Evolutionary conservation across 2,797 vertebrate genomes (phyloP), one percentile per base, ranked within the genome.

Genomic region (Cephalopachus bancanus): DNA sequence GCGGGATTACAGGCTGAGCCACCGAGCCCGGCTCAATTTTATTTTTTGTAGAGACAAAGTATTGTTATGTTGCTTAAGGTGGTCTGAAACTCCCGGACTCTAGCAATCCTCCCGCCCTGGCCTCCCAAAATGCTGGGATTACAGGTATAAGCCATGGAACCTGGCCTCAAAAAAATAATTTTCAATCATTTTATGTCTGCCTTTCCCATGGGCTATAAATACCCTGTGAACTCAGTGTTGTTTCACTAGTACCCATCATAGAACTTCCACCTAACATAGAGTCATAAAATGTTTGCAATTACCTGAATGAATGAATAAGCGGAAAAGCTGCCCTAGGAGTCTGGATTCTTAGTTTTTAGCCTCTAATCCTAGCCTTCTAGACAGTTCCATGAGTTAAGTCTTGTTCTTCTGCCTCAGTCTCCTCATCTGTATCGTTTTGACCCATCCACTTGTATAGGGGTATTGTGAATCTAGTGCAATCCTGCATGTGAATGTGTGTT

Each of bases 201-300:
- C 17, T 79, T 69, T 74, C 33, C 55, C 33, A 53, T 0, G 10
- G 78, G 33, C 16, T 17, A 0, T 55, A 37, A 65, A 8, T 10
- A 49, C 30, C n/a, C 14, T 1, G 5, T 80, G 26, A 33, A 22
- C 22, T 62, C 65, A 3, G 9, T 10, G 0, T 49, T 24, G 4
- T 17, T 11, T 33, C 19, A 7, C 24, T 6, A 24, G 1, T 28
- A 16, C 24, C 24, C 24, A 1, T 83, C 0, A 1, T 0, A 83
- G 28, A n/a, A 20, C 30, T 69, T 26, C 5, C 16, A 20, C 33
- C 1, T 72, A 11, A 28, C 5, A 79, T 16, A 20, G 15, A 26
- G 26, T 53, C 15, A 55, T 6, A 59, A 44, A 28, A 17, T 72
- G 19, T 57, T 65, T 37, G n/a, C 72, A 78, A 78, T 72, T 71